Evolutionary conservation across 1,140 invertebrate species (phyloP).

Genomic region (Lepidostoma basale): DNA sequence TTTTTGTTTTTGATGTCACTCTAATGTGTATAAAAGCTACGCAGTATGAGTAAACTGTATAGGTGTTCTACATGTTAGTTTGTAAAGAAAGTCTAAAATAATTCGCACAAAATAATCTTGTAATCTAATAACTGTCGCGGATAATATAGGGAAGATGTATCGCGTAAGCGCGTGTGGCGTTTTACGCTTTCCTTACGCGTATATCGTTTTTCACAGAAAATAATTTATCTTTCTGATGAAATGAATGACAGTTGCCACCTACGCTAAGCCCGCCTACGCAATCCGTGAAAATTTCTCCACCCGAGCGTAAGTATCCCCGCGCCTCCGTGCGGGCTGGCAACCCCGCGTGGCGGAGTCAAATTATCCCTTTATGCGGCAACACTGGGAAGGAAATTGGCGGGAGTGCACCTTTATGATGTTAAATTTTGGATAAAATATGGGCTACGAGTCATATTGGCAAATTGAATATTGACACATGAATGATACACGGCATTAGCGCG

Average conservation of each 20-base stretch:
- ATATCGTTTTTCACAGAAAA: neutral
- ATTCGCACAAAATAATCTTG: too few relatives aligned
- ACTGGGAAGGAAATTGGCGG: neutral
- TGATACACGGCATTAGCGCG: neutral
- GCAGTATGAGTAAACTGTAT: too few relatives aligned
- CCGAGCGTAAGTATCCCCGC: neutral
- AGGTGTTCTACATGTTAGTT: too few relatives aligned
- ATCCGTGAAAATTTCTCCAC: neutral
- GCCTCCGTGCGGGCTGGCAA: neutral
- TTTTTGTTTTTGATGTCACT: too few relatives aligned
- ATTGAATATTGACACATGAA: constrained; percentile 13
- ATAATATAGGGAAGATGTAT: too few relatives aligned
- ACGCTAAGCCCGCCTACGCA: neutral
- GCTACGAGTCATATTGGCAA: neutral
- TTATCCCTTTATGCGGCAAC: neutral
- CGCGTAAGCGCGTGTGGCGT: too few relatives aligned
- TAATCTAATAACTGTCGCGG: too few relatives aligned
- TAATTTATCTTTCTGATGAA: neutral
- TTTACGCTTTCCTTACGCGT: too few relatives aligned
- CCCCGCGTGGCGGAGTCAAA: neutral
- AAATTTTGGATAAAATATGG: constrained; percentile 9
- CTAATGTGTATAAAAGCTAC: too few relatives aligned
- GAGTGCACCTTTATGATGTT: constrained; percentile 11
- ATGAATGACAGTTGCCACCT: neutral
- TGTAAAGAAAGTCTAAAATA: too few relatives aligned